A percentile compares a stretch with the other conserved stretches of the same genome.
phyloP scores from a whole-genome alignment of 2,797 vertebrate species.

The Clamator glandarius region DNA sequence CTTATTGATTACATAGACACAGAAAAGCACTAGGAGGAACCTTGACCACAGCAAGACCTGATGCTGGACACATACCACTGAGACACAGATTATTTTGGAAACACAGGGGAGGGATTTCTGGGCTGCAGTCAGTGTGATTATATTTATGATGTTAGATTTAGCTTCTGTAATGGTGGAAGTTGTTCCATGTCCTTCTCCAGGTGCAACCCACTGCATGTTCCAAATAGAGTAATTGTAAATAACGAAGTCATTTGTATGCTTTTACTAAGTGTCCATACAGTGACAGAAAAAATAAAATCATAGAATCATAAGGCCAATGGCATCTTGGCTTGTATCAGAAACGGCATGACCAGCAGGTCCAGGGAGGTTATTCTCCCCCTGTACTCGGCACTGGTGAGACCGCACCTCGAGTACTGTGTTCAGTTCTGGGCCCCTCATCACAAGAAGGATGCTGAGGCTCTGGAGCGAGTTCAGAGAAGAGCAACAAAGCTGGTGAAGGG shows the following conservation, averaged over 20 bases:
- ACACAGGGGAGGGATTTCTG: not conserved
- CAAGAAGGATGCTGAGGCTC: no score
- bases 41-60: not conserved
- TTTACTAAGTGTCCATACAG: not conserved
- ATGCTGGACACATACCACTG: not conserved
- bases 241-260: not conserved
- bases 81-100: not conserved
- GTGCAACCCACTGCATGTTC: not conserved
- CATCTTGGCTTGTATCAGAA: no score
- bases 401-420: no score
- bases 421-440: no score
- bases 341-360: no score
- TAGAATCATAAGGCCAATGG: no score
- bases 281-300: not conserved
- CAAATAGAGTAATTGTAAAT: not conserved
- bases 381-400: no score
- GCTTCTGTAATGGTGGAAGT: not conserved
- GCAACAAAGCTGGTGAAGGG: no score
- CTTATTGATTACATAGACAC: not conserved
- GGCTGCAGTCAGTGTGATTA: not conserved
- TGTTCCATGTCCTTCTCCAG: not conserved
- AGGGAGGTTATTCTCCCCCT: no score
- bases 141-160: not conserved
- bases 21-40: not conserved
- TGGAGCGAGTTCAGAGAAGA: no score